Evolutionary conservation across 2,797 vertebrate species (phyloP).

Genomic region (Halcyon smyrnensis): DNA sequence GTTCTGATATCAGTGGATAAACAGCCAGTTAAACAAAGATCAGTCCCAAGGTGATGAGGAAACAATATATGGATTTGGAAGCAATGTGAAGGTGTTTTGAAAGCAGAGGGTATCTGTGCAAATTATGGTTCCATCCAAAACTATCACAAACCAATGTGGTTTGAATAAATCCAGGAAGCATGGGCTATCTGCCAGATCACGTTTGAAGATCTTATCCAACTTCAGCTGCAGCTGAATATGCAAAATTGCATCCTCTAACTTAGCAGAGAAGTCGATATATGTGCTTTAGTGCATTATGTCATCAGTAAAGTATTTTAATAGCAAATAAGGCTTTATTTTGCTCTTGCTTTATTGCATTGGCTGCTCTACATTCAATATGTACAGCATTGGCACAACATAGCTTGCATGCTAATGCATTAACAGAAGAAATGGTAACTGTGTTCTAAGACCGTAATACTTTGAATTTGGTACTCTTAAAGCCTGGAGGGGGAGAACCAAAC

Average conservation of each 20-base stretch:
- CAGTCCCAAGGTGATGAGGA: not conserved
- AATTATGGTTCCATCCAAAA: not conserved
- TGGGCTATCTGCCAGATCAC: not conserved
- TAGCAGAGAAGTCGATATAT: not conserved
- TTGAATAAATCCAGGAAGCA: not conserved
- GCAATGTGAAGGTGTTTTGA: not conserved
- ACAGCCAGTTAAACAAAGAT: not conserved
- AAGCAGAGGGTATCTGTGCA: not conserved
- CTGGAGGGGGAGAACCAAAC: not conserved
- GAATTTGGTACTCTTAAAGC: constrained; percentile 22
- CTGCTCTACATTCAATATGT: constrained; percentile 55
- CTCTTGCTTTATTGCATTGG: constrained; percentile 68
- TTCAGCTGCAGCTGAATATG: not conserved
- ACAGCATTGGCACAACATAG: constrained; percentile 50
- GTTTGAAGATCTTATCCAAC: not conserved
- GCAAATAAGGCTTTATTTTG: constrained; percentile 63
- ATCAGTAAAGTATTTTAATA: constrained; percentile 42
- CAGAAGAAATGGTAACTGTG: constrained; percentile 5
- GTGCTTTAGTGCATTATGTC: not conserved
- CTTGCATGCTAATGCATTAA: constrained; percentile 52
- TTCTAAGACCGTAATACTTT: constrained; percentile 7
- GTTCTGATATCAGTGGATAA: not conserved
- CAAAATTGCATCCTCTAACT: not conserved
- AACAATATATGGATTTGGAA: not conserved
- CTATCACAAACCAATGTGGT: not conserved